Base-by-base conservation (phyloP, 1,140 invertebrate species). In the Penaeus indicus region DNA sequence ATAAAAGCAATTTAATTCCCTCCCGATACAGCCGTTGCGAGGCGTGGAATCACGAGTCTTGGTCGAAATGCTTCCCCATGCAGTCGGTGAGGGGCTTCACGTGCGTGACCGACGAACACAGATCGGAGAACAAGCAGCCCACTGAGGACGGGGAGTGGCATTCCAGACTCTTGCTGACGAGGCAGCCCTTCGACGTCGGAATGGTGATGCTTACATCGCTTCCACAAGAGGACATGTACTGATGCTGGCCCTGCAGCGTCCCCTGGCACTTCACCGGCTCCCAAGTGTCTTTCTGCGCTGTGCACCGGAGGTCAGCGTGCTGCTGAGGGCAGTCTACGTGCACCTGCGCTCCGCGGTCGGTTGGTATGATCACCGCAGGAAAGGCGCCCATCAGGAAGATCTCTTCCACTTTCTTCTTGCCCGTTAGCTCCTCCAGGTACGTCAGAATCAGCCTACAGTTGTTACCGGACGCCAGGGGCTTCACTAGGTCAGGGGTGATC, bases 261-360 rank as follows among this genome's bases (percentile, higher is more conserved):
- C 86, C 86, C 3, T 61, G 64, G 22, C 86, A 88, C 21, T 78
- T 88, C 19, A 88, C 64, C 3, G 80, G 79, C 21, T 47, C 80
- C 79, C 79, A 83, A 3, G 16, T 47, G n/a, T 38, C 80, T 13
- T 32, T 42, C 11, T 47, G 79, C 8, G 80, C 79, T 8, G 67
- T 72, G 47, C 86, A 88, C 21, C 54, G 25, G 22, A 88, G 79
- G 54, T 88, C 86, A 22, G 80, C 63, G 54, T 88, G 86, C 13
- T 88, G 79, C 22, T 69, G 79, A 10, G 64, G 25, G 61, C 86
- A 88, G n/a, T 88, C 86, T 3, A 88, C 79, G 21, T 88, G 86
- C 22, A 88, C 3, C 25, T 88, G 86, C 27, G 86, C 86, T 18
- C 86, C 86, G 7, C 86, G 64, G 13, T 82, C 86, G 63, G 86